Conservation (phyloP, 2,797 vertebrate genomes). For the Craterocephalus amniculus region DNA sequence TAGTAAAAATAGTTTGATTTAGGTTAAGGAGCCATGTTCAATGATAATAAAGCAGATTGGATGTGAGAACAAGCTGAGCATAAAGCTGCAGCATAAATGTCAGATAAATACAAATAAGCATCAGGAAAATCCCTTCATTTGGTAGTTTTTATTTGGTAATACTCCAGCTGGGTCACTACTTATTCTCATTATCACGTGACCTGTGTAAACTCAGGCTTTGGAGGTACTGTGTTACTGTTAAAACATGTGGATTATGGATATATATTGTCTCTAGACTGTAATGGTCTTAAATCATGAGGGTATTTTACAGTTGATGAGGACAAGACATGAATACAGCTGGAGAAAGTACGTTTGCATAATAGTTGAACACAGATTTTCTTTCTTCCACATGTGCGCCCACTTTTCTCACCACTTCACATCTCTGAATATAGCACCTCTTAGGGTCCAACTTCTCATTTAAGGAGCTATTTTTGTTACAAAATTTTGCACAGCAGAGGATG, state of each 20-base stretch:
- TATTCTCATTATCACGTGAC: not conserved
- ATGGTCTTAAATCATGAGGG: not conserved
- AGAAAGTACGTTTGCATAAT: not conserved
- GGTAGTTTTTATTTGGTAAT: not conserved
- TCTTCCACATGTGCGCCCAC: not conserved
- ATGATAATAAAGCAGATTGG: not conserved
- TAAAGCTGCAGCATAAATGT: not conserved
- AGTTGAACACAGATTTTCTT: not conserved
- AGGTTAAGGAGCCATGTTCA: not conserved
- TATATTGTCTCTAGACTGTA: not conserved
- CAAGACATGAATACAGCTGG: not conserved
- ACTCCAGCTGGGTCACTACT: not conserved
- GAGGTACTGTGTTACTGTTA: not conserved
- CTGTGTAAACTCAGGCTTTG: not conserved
- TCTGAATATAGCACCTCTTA: not conserved
- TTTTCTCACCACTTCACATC: not conserved
- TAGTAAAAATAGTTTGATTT: not conserved
- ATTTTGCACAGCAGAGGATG: no score
- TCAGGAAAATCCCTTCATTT: not conserved
- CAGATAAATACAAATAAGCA: no score
- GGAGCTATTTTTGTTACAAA: not conserved
- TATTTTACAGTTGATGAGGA: not conserved
- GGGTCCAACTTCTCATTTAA: not conserved
- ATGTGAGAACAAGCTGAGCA: not conserved
- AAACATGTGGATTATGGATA: constrained; percentile 19